Evolutionary conservation across 2,888 invertebrate genomes (phyloP).

Genomic region (Gonocerus acuteangulatus): DNA sequence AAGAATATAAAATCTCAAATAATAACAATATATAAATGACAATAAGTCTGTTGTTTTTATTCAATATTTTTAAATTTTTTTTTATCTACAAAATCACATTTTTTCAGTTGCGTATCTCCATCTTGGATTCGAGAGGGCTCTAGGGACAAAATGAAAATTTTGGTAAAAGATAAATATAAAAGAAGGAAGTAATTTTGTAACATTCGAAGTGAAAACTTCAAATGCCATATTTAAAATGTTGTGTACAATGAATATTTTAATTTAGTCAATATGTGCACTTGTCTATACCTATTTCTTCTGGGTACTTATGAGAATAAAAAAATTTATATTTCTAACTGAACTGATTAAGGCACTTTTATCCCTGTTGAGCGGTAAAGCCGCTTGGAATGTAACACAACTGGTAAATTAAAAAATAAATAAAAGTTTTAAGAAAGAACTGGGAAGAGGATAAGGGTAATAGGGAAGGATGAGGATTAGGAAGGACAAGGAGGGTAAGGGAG

Average conservation of each 20-base stretch:
- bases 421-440: slow-evolving; percentile 17
- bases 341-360: slow-evolving; percentile 31
- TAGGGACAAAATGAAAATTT: slow-evolving; percentile 9
- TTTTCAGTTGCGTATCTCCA: slow-evolving; percentile 32
- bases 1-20: slow-evolving; percentile 36
- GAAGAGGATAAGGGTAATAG: background rate
- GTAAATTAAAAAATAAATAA: slow-evolving; percentile 21
- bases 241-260: too few species aligned
- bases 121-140: slow-evolving; percentile 13
- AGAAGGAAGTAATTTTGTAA: background rate
- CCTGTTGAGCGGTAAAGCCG: slow-evolving; percentile 30
- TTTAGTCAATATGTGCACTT: background rate
- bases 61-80: slow-evolving; percentile 26
- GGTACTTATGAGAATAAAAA: slow-evolving; percentile 15
- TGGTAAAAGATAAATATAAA: background rate
- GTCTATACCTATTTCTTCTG: background rate
- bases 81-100: slow-evolving; percentile 30
- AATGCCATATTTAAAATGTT: background rate
- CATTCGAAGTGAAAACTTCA: background rate
- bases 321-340: slow-evolving; percentile 9
- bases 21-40: slow-evolving; percentile 35
- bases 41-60: slow-evolving; percentile 21
- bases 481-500: background rate
- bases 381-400: slow-evolving; percentile 28
- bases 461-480: background rate